Evolutionary conservation across 2,113 vertebrate species (phyloP).

Genomic region (Trogon melanurus): DNA sequence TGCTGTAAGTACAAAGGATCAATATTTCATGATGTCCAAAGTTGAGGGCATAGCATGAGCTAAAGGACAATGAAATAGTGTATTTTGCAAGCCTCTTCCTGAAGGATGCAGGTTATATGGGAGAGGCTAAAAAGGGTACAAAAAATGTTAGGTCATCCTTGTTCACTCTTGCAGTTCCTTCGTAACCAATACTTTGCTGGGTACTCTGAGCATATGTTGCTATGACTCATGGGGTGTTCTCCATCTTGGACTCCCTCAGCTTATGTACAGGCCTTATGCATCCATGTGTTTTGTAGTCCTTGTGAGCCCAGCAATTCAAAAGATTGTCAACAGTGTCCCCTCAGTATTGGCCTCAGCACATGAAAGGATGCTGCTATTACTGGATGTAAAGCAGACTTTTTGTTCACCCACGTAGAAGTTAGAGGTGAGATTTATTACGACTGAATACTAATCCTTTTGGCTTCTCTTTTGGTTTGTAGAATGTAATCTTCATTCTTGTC

Average conservation of each 20-base stretch:
- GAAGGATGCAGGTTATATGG: background rate
- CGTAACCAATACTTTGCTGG: background rate
- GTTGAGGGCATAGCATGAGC: background rate
- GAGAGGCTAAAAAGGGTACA: background rate
- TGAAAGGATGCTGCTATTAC: background rate
- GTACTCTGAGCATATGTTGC: background rate
- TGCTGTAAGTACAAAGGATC: background rate
- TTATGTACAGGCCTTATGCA: background rate
- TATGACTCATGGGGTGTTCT: background rate
- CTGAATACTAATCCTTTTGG: background rate
- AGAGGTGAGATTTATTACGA: background rate
- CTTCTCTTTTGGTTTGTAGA: background rate
- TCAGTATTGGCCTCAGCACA: background rate
- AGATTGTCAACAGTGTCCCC: background rate
- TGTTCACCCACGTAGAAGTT: background rate
- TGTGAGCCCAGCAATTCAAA: background rate
- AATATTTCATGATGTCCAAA: conserved; percentile 2
- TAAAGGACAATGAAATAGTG: background rate
- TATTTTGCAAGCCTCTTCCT: background rate
- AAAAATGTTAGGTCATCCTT: background rate
- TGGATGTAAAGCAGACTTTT: background rate
- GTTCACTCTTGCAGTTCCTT: background rate
- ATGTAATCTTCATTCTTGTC: background rate
- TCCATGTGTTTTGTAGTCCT: background rate
- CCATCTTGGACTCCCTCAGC: background rate